phyloP scores from a whole-genome alignment of 2,888 invertebrate genomes.

The Ganaspis brasiliensis region DNA sequence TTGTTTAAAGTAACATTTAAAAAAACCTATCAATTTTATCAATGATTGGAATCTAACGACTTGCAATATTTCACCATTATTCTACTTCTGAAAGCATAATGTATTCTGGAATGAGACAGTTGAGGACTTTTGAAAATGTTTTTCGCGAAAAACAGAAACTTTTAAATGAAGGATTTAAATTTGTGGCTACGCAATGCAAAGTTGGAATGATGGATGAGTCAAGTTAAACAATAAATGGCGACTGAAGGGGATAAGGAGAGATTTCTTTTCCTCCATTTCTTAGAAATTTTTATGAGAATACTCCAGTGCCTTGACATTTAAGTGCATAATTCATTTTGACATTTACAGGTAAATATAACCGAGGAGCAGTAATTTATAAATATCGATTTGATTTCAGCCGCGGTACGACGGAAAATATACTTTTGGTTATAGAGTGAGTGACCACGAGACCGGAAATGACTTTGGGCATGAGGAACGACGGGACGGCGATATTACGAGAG shows the following conservation, averaged over 20 bases:
- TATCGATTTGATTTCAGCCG: slow-evolving; percentile 79
- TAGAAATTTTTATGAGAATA: neutral
- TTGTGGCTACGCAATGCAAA: neutral
- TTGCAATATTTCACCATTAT: too few species aligned
- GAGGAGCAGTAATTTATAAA: neutral
- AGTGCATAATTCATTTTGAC: slow-evolving; percentile 13
- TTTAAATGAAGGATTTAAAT: slow-evolving; percentile 11
- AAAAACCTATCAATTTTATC: too few species aligned
- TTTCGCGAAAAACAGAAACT: neutral
- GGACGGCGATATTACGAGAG: slow-evolving; percentile 86
- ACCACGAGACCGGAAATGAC: slow-evolving; percentile 87
- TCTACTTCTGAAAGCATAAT: too few species aligned
- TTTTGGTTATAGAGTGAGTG: slow-evolving; percentile 87
- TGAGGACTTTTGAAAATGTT: neutral
- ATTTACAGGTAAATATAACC: neutral
- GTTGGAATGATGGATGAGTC: slow-evolving; percentile 19
- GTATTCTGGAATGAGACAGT: too few species aligned
- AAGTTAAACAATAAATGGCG: slow-evolving; percentile 31
- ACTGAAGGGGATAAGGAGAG: neutral
- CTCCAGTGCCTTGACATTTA: slow-evolving; percentile 7
- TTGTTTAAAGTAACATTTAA: too few species aligned
- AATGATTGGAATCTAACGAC: too few species aligned
- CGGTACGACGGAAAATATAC: slow-evolving; percentile 83
- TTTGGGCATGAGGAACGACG: slow-evolving; percentile 89
- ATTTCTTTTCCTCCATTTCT: slow-evolving; percentile 11